Evolutionary conservation across 92 coral and sea anemone species (phyloP).

Genomic region (Umimayanthus kanabou): DNA sequence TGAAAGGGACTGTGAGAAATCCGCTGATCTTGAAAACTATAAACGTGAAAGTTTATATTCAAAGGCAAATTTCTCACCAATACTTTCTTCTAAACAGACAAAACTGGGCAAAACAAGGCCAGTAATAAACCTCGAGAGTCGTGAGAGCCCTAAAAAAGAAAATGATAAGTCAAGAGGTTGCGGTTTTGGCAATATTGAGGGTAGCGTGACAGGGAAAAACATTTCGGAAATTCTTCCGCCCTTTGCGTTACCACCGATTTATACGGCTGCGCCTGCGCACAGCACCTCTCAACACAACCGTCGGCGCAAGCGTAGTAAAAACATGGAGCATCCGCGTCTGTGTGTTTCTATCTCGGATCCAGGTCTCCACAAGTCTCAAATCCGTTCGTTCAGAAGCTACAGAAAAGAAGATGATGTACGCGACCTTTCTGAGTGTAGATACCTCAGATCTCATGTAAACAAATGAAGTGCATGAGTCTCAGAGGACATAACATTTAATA

Average conservation of each 20-base stretch:
- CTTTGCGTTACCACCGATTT: slow-evolving; percentile 37
- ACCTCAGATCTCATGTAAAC: slow-evolving; percentile 22
- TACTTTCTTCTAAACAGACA: neutral
- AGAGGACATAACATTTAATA: neutral
- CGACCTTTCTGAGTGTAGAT: slow-evolving; percentile 29
- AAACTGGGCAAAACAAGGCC: neutral
- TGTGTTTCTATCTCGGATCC: slow-evolving; percentile 30
- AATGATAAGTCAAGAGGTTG: neutral
- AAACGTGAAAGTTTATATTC: neutral
- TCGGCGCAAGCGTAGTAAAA: neutral
- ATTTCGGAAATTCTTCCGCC: slow-evolving; percentile 35
- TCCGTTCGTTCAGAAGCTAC: neutral
- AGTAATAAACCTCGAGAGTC: neutral
- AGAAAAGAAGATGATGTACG: neutral
- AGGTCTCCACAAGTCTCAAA: neutral
- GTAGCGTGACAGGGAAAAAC: neutral
- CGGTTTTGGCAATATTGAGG: neutral
- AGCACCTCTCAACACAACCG: neutral
- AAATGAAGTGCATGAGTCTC: neutral
- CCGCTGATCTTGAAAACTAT: neutral
- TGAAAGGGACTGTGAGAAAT: neutral
- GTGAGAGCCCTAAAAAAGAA: neutral
- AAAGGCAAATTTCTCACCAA: neutral
- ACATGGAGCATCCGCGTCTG: neutral
- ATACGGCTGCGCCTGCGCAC: neutral